phyloP scores from a whole-genome alignment of 2,888 invertebrate species.

The Tetranychus piercei region DNA sequence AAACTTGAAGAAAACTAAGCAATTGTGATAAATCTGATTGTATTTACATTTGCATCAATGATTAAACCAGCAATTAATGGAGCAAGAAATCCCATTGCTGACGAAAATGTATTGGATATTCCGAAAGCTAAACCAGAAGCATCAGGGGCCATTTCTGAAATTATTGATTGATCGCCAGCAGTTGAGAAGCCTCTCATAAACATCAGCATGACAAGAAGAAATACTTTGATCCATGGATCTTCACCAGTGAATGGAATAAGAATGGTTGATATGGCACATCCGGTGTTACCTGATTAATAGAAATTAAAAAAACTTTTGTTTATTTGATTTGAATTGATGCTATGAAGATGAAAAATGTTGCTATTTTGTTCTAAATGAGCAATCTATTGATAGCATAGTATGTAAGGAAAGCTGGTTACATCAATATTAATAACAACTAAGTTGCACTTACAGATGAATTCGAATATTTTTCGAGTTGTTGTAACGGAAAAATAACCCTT shows the following conservation, averaged over 20 bases:
- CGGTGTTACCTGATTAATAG: slow-evolving; percentile 14
- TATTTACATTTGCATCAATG: slow-evolving; percentile 10
- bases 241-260: slow-evolving; percentile 8
- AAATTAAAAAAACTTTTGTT: slow-evolving; percentile 9
- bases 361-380: too few species aligned
- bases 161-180: neutral
- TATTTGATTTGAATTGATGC: too few species aligned
- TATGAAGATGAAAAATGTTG: too few species aligned
- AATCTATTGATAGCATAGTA: too few species aligned
- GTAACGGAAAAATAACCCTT: slow-evolving; percentile 7
- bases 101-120: neutral
- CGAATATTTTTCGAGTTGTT: slow-evolving; percentile 21
- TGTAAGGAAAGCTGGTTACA: too few species aligned
- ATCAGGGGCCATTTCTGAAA: neutral
- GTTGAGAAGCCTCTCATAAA: neutral
- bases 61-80: slow-evolving; percentile 13
- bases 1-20: neutral
- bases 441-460: slow-evolving; percentile 20
- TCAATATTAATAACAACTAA: neutral
- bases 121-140: neutral
- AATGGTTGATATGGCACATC: slow-evolving; percentile 20
- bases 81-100: slow-evolving; percentile 2
- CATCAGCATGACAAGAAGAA: neutral
- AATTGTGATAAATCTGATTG: neutral
- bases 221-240: neutral